Base-by-base conservation (phyloP, 2,888 invertebrate genomes). In the Lagria hirta region DNA sequence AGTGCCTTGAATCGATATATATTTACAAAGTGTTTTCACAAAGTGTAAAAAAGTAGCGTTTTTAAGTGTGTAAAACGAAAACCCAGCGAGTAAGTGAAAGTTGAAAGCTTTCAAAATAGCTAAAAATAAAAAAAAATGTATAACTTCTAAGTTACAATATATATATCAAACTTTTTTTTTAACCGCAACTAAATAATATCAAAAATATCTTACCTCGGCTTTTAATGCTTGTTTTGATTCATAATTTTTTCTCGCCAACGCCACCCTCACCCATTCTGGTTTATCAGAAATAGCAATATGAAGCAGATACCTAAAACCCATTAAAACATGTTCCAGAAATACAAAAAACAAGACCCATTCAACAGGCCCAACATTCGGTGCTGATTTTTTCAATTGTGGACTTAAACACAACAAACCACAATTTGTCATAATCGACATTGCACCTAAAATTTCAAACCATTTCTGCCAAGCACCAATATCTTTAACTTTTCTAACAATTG, bases 381-480 rank as follows among this genome's bases (percentile, higher is more conserved):
- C 57, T 10, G 51, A 52, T 12, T 56, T 53, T 20, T 79, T 74
- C 26, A 84, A 75, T 54, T 81, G 76, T 3, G 84, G 83, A 48
- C 82, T 82, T 48, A 87, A 73, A 55, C 81, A 84, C 22, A 88
- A 73, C 29, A 88, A 70, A 1, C 84, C 85, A 63, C 84, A 84
- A 70, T 88, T 88, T 37, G 86, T 87, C 60, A 86, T 76, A 49
- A 88, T 81, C 1, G 82, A 80, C 55, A 87, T 73, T 1, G 78
- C 76, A 18, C 82, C 82, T 44, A 87, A 75, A 17, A 83, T 74
- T 66, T 83, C 82, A 69, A 84, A 83, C 2, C 81, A 79, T 53
- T 75, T 71, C 77, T 85, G 84, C 86, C 87, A 87, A 14, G 85
- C 86, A n/a, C 86, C 83, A 50, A 82, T 84, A 60, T 83, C 81